Evolutionary conservation across 2,888 invertebrate genomes (phyloP).

Genomic region (Drosophila acutilabella): DNA sequence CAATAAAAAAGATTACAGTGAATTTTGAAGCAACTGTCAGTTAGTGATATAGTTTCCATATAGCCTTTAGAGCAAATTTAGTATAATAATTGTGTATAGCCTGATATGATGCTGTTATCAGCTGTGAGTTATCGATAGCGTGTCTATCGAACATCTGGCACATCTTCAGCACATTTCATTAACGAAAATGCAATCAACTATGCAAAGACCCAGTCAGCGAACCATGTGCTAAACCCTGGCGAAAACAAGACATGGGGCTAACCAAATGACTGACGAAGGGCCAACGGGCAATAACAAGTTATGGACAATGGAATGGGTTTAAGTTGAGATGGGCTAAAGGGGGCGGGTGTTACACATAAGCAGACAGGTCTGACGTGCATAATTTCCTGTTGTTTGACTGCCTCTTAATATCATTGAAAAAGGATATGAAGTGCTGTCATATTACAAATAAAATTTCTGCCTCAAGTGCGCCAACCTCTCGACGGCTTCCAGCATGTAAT

Average conservation of each 20-base stretch:
- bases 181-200: conserved; percentile 64
- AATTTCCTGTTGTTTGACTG: conserved; percentile 66
- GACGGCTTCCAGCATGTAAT: conserved; percentile 36
- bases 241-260: conserved; percentile 35
- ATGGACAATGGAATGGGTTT: not conserved
- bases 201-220: conserved; percentile 50
- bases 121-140: conserved; percentile 24
- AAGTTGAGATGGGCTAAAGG: not conserved
- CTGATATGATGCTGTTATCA: conserved; percentile 14
- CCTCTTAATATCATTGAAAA: conserved; percentile 62
- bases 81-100: not conserved
- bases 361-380: conserved; percentile 73
- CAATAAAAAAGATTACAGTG: no score
- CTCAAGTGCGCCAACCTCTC: conserved; percentile 45
- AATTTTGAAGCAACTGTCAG: no score
- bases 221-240: conserved; percentile 43
- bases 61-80: no score
- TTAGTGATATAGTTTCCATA: no score
- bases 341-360: conserved; percentile 60
- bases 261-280: conserved; percentile 45
- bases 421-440: conserved; percentile 74
- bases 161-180: conserved; percentile 56
- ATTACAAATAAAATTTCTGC: conserved; percentile 72
- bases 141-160: conserved; percentile 50
- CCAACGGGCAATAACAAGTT: conserved; percentile 35